Evolutionary conservation across 2,113 vertebrate species (phyloP).

Genomic region (Barbus barbus): DNA sequence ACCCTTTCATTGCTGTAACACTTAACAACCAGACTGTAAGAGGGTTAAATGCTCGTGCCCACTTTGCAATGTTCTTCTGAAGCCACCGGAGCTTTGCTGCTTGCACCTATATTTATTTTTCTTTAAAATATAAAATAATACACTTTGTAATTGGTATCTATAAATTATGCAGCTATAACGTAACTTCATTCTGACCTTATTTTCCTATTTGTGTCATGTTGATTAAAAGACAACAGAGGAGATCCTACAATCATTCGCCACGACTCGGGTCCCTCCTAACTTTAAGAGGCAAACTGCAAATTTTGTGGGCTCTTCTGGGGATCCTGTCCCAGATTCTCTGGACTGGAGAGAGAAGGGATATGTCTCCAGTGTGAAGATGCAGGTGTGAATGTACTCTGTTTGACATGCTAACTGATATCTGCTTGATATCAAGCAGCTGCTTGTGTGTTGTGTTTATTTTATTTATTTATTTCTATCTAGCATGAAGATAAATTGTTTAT

Average conservation of each 20-base stretch:
- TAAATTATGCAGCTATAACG: background rate
- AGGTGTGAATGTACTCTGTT: constrained; percentile 65
- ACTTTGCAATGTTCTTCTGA: too few species aligned
- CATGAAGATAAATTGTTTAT: background rate
- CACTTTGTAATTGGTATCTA: too few species aligned
- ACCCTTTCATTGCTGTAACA: too few species aligned
- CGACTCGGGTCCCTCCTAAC: constrained; percentile 65
- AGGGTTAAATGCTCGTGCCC: too few species aligned
- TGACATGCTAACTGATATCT: background rate
- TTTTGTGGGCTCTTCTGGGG: background rate
- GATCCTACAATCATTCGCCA: constrained; percentile 66
- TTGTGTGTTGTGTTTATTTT: too few species aligned
- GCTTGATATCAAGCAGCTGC: too few species aligned
- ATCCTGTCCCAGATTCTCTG: constrained; percentile 66
- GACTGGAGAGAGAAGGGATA: constrained; percentile 84
- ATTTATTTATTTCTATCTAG: background rate
- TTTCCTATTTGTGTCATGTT: constrained; percentile 27
- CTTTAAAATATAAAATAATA: too few species aligned
- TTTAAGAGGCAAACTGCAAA: constrained; percentile 41
- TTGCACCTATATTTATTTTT: too few species aligned
- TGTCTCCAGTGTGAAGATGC: constrained; percentile 83
- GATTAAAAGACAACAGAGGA: constrained; percentile 76
- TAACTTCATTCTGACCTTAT: background rate
- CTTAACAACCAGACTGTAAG: too few species aligned
- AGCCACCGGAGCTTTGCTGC: too few species aligned